A percentile compares a stretch with the other conserved stretches of the same genome.
These are phyloP conservation scores for Acleris literana DNA, from an alignment of 2,888 invertebrate genomes.

Conservation along the genomic window DNA sequence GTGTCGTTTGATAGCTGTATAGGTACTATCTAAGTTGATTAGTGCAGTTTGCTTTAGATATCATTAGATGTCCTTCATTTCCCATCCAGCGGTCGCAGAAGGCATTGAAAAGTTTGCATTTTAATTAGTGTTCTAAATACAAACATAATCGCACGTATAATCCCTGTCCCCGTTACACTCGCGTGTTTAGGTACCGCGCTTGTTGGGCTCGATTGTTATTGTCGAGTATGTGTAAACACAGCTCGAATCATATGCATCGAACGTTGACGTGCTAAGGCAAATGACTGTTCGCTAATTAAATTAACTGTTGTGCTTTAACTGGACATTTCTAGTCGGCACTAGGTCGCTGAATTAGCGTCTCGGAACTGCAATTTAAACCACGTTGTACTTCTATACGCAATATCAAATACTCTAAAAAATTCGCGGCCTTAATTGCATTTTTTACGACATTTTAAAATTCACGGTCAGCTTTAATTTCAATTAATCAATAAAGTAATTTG, in stretches of 20 bases:
- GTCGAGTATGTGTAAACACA: constrained; percentile 68
- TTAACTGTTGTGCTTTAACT: constrained; percentile 42
- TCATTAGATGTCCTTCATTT: not conserved
- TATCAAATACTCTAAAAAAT: not conserved
- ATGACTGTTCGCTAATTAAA: constrained; percentile 40
- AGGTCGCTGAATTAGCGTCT: constrained; percentile 34
- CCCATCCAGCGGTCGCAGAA: constrained; percentile 30
- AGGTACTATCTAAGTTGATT: not conserved
- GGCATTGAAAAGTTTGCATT: constrained; percentile 29
- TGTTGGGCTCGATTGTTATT: constrained; percentile 61
- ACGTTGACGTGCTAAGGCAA: constrained; percentile 44
- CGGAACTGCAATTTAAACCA: constrained; percentile 25
- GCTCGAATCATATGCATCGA: constrained; percentile 54
- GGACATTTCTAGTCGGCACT: constrained; percentile 33
- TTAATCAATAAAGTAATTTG: too few relatives aligned
- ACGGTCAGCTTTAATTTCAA: too few relatives aligned
- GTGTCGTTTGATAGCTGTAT: not conserved
- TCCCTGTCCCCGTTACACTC: constrained; percentile 47
- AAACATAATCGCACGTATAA: constrained; percentile 31
- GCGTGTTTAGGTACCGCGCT: constrained; percentile 39
- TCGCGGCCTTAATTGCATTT: too few relatives aligned
- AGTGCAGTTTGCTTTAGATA: not conserved
- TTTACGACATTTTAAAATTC: too few relatives aligned
- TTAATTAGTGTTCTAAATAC: constrained; percentile 12
- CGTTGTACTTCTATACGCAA: constrained; percentile 5